Percentiles rank a stretch among this genome's conserved stretches.
These are phyloP conservation scores for Pemphigus obesinymphae DNA, from an alignment of 1,140 invertebrate species.

Conservation along the genomic window DNA sequence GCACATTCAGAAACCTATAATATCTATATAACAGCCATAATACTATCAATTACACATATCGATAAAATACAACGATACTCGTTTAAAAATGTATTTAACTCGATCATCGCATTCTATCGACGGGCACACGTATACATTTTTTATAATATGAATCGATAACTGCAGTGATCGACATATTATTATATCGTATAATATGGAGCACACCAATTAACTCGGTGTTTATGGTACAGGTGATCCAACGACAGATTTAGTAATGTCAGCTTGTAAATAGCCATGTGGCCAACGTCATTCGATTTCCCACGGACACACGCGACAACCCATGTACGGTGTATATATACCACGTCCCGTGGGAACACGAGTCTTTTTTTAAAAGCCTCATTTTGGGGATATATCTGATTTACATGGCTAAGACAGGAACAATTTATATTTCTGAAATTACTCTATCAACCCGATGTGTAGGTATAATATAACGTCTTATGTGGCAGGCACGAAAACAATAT, in stretches of 20 bases:
- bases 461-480: background rate
- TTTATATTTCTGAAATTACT: background rate
- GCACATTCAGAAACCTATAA: too few relatives aligned
- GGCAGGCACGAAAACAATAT: background rate
- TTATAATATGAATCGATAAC: too few relatives aligned
- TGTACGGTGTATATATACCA: background rate
- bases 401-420: background rate
- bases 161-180: too few relatives aligned
- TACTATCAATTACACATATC: too few relatives aligned
- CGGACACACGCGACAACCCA: constrained; percentile 28
- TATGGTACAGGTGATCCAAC: constrained; percentile 20
- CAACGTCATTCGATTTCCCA: constrained; percentile 21
- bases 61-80: too few relatives aligned
- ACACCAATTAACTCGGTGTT: constrained; percentile 18
- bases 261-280: constrained; percentile 33
- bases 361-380: constrained; percentile 23
- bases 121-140: too few relatives aligned
- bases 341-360: constrained; percentile 10
- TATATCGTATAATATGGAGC: background rate
- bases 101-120: too few relatives aligned
- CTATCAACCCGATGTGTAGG: background rate
- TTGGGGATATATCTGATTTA: constrained; percentile 10
- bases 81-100: too few relatives aligned
- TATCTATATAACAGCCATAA: too few relatives aligned
- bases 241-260: constrained; percentile 36